A percentile compares a stretch with the other conserved stretches of the same genome.
Conservation (phyloP, 2,113 vertebrate species). For the Candoia aspera region DNA sequence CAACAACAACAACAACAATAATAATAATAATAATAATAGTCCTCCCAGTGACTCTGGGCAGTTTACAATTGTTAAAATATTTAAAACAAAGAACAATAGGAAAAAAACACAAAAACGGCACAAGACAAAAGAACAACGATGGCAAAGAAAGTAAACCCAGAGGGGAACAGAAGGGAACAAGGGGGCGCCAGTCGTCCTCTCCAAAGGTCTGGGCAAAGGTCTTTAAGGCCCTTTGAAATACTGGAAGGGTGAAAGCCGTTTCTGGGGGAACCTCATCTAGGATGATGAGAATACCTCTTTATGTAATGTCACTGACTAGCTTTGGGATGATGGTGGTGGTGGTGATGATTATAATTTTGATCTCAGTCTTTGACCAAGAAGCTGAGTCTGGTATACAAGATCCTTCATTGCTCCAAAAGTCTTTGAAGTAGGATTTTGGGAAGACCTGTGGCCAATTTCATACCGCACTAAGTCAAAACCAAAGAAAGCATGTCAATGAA, state of each 20-base stretch:
- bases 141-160: neutral
- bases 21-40: no score
- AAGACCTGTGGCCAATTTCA: neutral
- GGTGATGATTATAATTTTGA: neutral
- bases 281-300: neutral
- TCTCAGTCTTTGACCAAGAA: neutral
- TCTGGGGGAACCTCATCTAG: neutral
- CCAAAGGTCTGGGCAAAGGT: neutral
- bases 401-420: neutral
- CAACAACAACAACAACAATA: neutral
- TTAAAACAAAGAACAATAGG: neutral
- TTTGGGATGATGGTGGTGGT: neutral
- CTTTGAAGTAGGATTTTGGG: neutral
- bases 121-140: neutral
- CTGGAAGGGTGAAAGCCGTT: neutral
- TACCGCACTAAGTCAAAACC: neutral
- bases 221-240: neutral
- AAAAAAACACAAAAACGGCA: neutral
- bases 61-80: neutral
- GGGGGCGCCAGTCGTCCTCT: neutral
- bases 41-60: no score
- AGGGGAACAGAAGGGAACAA: neutral
- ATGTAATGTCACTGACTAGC: neutral
- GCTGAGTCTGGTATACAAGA: neutral
- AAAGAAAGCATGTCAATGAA: no score